Base-by-base conservation (phyloP, 2,113 vertebrate genomes). In the Muscicapa adusta region DNA sequence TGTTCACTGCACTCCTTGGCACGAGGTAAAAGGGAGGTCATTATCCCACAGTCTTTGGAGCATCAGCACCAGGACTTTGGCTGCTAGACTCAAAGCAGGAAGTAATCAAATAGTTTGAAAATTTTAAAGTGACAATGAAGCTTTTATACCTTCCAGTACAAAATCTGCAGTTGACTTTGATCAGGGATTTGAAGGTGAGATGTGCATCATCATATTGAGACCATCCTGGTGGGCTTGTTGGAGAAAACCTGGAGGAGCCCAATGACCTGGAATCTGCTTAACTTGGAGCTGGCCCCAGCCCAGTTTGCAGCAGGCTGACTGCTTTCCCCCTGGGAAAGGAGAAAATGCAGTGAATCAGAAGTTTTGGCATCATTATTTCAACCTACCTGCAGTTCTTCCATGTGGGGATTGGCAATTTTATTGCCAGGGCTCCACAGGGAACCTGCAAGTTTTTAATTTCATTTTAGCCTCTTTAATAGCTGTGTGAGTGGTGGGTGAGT, bases 201-300 rank as follows among this genome's bases (percentile, higher is more conserved):
- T 45, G 56, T 3, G 14, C 6, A 2, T 31, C 5, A 2, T 31
- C 50, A 7, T 31, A 18, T n/a, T 40, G 63, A 36, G 54, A 71
- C 47, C 11, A 1, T 45, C 60, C n/a, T 56, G 45, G 22, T 70
- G 57, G 53, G 14, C 33, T 82, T 0, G 0, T 38, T 31, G 13
- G 29, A 60, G 29, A n/a, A 72, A 74, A 47, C 17, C 18, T 2
- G 15, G 83, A 87, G 57, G 53, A 79, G 31, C 18, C 50, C 40
- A 57, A 0, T 0, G 0, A 24, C 10, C 42, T 33, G 75, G n/a
- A 45, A 68, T 48, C 43, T 85, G 77, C 29, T 45, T 56, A 13
- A 57, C 24, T 45, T 53, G 29, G 25, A 74, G 1, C 43, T 56
- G 33, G 38, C 22, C 25, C 53, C 34, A 47, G 34, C 48, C 60